Conservation (phyloP, 2,113 vertebrate genomes). For the Aspidoscelis tigris region DNA sequence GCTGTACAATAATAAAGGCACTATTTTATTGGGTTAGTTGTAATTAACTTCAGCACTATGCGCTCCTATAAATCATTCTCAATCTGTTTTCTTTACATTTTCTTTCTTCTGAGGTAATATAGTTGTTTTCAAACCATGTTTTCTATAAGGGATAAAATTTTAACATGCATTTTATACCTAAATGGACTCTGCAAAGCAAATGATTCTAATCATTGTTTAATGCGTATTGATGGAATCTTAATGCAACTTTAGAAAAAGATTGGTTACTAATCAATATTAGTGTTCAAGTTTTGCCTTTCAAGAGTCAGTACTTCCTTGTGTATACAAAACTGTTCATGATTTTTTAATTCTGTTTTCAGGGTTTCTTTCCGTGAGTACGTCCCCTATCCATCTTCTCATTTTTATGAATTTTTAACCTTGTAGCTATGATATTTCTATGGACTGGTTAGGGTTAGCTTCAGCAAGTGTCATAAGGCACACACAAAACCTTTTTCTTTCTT, state of each 20-base stretch:
- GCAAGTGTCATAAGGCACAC: not conserved
- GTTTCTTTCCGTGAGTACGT: slow-evolving; percentile 2
- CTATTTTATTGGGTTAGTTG: slow-evolving; percentile 85
- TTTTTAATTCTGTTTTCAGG: not conserved
- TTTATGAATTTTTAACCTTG: not conserved
- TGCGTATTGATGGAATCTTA: slow-evolving; percentile 56
- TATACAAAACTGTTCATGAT: not conserved
- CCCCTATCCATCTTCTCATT: not conserved
- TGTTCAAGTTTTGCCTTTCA: slow-evolving; percentile 27
- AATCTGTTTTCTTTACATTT: slow-evolving; percentile 82
- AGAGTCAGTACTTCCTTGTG: slow-evolving; percentile 32
- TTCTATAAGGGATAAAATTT: slow-evolving; percentile 63
- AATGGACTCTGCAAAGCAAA: slow-evolving; percentile 73
- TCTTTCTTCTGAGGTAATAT: slow-evolving; percentile 73
- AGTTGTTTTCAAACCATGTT: slow-evolving; percentile 72
- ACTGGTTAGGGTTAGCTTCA: not conserved
- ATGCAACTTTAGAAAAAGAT: slow-evolving; percentile 73
- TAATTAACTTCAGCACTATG: slow-evolving; percentile 85
- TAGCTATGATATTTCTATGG: not conserved
- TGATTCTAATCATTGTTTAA: slow-evolving; percentile 76
- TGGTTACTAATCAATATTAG: slow-evolving; percentile 69
- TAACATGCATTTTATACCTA: slow-evolving; percentile 73
- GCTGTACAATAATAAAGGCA: slow-evolving; percentile 81
- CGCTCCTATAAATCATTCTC: slow-evolving; percentile 81
- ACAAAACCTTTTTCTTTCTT: not conserved